A percentile compares a stretch with the other conserved stretches of the same genome.
Evolutionary conservation across 2,888 invertebrate species (phyloP).

Genomic region (Furcula furcula): DNA sequence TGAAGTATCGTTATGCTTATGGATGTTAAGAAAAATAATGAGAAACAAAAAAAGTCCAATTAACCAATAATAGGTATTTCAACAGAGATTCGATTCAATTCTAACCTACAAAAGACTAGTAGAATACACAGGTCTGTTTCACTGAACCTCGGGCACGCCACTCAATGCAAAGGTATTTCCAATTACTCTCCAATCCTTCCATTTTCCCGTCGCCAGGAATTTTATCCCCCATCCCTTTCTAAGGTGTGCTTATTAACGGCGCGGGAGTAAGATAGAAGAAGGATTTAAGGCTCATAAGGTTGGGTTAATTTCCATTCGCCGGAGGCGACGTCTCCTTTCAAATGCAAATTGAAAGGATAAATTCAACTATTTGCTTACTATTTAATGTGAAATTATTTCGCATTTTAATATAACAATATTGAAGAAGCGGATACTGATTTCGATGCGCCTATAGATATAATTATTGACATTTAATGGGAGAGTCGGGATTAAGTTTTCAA

Average conservation of each 20-base stretch:
- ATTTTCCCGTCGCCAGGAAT: constrained; percentile 68
- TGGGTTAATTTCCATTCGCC: constrained; percentile 75
- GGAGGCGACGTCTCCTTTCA: constrained; percentile 65
- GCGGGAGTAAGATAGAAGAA: constrained; percentile 44
- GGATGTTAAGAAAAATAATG: no score
- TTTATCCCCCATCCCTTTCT: constrained; percentile 64
- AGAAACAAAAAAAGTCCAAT: constrained; percentile 52
- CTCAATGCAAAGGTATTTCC: constrained; percentile 79
- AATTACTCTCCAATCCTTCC: constrained; percentile 80
- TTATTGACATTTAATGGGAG: not conserved
- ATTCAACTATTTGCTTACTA: constrained; percentile 49
- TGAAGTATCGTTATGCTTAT: no score
- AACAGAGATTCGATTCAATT: constrained; percentile 71
- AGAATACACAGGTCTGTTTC: constrained; percentile 60
- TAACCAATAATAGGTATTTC: no score
- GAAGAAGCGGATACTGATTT: not conserved
- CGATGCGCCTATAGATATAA: not conserved
- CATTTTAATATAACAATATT: not conserved
- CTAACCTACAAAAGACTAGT: constrained; percentile 69
- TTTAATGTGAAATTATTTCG: constrained; percentile 9
- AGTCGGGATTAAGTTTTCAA: no score
- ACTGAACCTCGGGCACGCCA: constrained; percentile 61
- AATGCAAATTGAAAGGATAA: constrained; percentile 69
- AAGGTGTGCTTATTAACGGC: constrained; percentile 25
- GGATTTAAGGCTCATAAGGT: constrained; percentile 60